phyloP scores from a whole-genome alignment of 2,888 invertebrate species.

The Stenchaetothrips biformis region DNA sequence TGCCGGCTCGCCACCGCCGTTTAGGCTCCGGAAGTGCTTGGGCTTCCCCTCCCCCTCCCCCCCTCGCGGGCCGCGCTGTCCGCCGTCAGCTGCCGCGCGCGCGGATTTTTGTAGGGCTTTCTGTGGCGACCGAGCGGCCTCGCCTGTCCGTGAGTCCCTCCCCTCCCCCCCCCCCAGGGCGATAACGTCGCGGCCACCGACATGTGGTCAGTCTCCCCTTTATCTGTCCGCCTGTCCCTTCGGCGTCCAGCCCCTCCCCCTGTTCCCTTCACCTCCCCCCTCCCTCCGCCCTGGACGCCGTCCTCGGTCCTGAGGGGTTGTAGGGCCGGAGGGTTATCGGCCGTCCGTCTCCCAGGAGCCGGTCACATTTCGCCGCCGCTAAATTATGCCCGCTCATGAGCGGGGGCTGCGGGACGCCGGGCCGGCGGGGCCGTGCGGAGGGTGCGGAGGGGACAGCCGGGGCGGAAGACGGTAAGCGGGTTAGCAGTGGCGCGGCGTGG shows the following conservation, averaged over 20 bases:
- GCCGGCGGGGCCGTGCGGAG: background rate
- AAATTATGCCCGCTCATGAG: background rate
- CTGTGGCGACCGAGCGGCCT: background rate
- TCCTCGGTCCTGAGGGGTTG: too few species aligned
- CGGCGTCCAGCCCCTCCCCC: background rate
- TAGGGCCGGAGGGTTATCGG: too few species aligned
- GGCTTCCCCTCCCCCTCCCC: background rate
- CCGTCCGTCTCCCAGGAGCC: background rate
- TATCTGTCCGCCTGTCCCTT: background rate
- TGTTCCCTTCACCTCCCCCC: too few species aligned
- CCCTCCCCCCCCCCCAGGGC: too few species aligned
- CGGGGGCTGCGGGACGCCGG: background rate
- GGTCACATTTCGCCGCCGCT: conserved; percentile 14
- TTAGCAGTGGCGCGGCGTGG: background rate
- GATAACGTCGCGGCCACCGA: background rate
- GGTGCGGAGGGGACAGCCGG: background rate
- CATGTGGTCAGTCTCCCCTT: background rate
- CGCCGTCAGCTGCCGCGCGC: conserved; percentile 19
- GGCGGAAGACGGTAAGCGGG: background rate
- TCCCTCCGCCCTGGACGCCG: too few species aligned
- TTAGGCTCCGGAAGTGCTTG: too few species aligned
- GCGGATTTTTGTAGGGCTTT: conserved; percentile 10
- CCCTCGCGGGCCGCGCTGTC: background rate
- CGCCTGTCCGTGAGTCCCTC: background rate
- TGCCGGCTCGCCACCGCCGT: too few species aligned